Percentiles rank a stretch among this genome's conserved stretches.
Evolutionary conservation across 2,113 vertebrate species (phyloP).

Genomic region (Aphyosemion australe): DNA sequence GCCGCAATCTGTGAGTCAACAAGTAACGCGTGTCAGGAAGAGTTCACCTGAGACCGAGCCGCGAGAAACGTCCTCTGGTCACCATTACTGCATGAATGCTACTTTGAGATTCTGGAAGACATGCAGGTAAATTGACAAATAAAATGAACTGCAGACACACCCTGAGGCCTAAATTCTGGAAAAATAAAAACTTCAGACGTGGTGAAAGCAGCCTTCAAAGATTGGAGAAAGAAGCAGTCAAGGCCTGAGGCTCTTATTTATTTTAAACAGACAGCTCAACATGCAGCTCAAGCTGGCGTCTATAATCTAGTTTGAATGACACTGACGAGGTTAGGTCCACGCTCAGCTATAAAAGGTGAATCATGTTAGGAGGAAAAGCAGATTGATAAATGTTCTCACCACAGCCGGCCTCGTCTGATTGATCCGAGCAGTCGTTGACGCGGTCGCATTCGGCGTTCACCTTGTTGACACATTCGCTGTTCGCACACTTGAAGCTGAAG

Average conservation of each 20-base stretch:
- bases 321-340: constrained; percentile 47
- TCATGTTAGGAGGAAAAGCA: neutral
- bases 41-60: neutral
- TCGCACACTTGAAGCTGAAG: constrained; percentile 75
- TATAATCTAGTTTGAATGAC: constrained; percentile 59
- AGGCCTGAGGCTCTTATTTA: constrained; percentile 39
- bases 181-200: constrained; percentile 50
- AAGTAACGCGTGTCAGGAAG: constrained; percentile 12
- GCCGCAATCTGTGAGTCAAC: constrained; percentile 75
- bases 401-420: constrained; percentile 74
- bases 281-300: constrained; percentile 41
- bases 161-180: constrained; percentile 55
- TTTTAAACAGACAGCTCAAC: constrained; percentile 16
- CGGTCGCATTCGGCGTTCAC: constrained; percentile 82
- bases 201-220: constrained; percentile 65
- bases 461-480: constrained; percentile 77
- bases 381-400: constrained; percentile 59
- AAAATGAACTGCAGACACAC: constrained; percentile 23
- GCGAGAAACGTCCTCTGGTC: constrained; percentile 23
- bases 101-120: constrained; percentile 50
- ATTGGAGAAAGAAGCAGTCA: constrained; percentile 66
- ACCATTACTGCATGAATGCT: constrained; percentile 17
- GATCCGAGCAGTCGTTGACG: constrained; percentile 73
- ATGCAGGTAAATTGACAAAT: constrained; percentile 32
- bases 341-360: constrained; percentile 12